Evolutionary conservation across 2,888 invertebrate species (phyloP).

Genomic region (Eupithecia exiguata): DNA sequence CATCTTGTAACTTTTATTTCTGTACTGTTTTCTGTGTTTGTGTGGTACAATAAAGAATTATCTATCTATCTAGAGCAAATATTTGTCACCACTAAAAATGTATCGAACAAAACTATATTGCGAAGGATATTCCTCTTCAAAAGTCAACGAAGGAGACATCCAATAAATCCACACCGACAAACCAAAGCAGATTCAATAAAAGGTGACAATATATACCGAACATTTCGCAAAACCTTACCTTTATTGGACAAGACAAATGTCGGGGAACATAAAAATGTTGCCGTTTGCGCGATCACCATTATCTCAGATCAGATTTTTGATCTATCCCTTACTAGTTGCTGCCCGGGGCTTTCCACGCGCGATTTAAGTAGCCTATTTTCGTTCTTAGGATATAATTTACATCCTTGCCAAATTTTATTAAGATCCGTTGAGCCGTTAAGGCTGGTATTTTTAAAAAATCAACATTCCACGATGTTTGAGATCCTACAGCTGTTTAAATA

Average conservation of each 20-base stretch:
- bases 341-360: too few species aligned
- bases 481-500: too few species aligned
- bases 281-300: neutral
- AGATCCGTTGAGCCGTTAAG: too few species aligned
- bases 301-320: neutral
- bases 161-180: conserved; percentile 7
- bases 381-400: too few species aligned
- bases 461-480: too few species aligned
- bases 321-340: too few species aligned
- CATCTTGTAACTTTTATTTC: too few species aligned
- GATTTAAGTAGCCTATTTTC: too few species aligned
- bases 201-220: conserved; percentile 5
- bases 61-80: neutral
- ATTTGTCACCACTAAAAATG: neutral
- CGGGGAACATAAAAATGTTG: neutral
- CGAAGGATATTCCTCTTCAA: neutral
- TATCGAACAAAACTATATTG: neutral
- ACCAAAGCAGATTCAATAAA: conserved; percentile 5
- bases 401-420: too few species aligned
- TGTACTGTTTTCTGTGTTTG: too few species aligned
- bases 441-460: too few species aligned
- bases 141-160: conserved; percentile 6
- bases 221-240: conserved; percentile 1
- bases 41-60: too few species aligned
- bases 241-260: conserved; percentile 44